Base-by-base conservation (phyloP, 2,888 invertebrate species). In the Drosophila vallismaia region DNA sequence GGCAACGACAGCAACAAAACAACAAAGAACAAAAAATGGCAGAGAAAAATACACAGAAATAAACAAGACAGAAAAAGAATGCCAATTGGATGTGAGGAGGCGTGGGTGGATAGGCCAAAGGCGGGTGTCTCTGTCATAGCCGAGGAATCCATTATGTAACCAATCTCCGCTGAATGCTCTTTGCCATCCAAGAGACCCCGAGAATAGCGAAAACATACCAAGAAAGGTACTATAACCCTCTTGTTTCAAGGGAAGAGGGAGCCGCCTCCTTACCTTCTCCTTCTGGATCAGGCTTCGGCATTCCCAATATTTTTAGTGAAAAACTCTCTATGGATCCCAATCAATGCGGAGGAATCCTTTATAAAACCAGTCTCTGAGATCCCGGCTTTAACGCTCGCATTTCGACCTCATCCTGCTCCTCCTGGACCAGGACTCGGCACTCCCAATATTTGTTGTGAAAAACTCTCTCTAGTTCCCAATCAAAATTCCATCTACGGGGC, bases 51-150 rank as follows among this genome's bases (percentile, higher is more conserved):
- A 48, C n/a, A 31, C 42, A 63, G 38, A 60, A 58, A 59, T 58
- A 59, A 58, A 58, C 59, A 45, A 64, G 19, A 19, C 19, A 19
- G 19, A 19, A 19, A 19, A 19, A 19, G 19, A 19, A 71, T 71
- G 67, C 49, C 55, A 80, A 63, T 66, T 77, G 59, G 38, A 60
- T 46, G 72, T 69, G 71, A 19, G 19, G 19, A 19, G 69, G 73
- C 59, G 67, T 40, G 10, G 24, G 31, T 10, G 38, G 19, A 29
- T 2, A 10, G 40, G 19, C 8, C 26, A n/a, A 8, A 9, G 36
- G 26, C n/a, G 7, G 2, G 24, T 31, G 44, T 8, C 40, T 10
- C 53, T 29, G 14, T 3, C 8, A 42, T 42, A 6, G 6, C 7
- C 9, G 14, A 9, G 4, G n/a, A 10, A 19, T 31, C 33, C 33